Base-by-base conservation (phyloP, 2,888 invertebrate genomes). In the Alviniconcha strummeri region DNA sequence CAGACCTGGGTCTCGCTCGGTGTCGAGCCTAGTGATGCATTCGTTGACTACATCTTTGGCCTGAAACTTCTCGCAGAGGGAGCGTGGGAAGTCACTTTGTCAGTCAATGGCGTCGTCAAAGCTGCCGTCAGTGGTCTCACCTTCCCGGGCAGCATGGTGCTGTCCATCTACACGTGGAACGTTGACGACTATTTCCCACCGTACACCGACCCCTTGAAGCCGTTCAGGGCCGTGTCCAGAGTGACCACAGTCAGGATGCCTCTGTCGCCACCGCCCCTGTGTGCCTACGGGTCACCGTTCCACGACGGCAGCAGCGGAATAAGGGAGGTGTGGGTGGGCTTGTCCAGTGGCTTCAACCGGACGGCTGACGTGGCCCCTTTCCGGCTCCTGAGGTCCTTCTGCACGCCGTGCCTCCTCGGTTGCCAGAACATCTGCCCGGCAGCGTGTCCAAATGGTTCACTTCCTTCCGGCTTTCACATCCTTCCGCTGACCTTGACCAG, bases 281-380 rank as follows among this genome's bases (percentile, higher is more conserved):
- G 86, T 57, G 19, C 75, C 15, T 13, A 84, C 81, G 85, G 86
- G 17, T 67, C 19, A 57, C 82, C 84, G 9, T 86, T 85, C 75
- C 82, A 74, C 69, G 84, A 86, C 69, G 69, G 77, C 6, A 81
- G 84, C 64, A 85, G 84, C 64, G 82, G 74, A 15, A 74, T 86
- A 4, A 77, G 76, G 19, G 84, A 85, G 79, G 64, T 85, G 19
- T 84, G 83, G 81, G 78, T 84, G n/a, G 85, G 85, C 11, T 67
- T 86, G 7, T 84, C 83, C 7, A 81, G 83, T 52, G 75, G 71
- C 36, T 15, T 54, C 7, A 74, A 85, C 52, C 9, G 72, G 9
- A 52, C 60, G 8, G 85, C 80, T 15, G 80, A 83, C 64, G 54
- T 85, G 11, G 17, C 13, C 54, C 80, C 52, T 8, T 75, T 78